Base-by-base conservation (phyloP, 1,140 invertebrate genomes). In the Radopholus similis region DNA sequence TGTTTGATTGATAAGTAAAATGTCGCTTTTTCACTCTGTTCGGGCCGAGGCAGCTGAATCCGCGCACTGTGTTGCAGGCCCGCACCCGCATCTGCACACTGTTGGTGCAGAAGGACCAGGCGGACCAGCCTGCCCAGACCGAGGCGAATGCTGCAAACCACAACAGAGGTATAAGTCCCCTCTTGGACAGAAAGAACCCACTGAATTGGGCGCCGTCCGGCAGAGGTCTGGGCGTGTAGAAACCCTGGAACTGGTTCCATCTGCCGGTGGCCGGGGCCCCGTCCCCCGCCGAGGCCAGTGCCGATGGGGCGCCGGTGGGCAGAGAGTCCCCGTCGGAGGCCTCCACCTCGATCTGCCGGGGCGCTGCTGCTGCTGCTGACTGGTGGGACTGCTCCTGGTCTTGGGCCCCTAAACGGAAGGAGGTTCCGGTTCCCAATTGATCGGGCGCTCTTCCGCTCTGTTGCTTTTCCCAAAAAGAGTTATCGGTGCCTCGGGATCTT, bases 31-130 rank as follows among this genome's bases (percentile, higher is more conserved):
- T 8, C 15, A 73, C 71, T 44, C 68, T 28, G 54, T 81, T 82
- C 11, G 78, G 64, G 11, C 79, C 81, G 13, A 73, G 53, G 56
- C 79, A 81, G 26, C 71, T 75, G 63, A 82, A 81, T n/a, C 79
- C 79, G 18, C 76, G 63, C 38, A 81, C 78, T n/a, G 81, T 81
- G 54, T 82, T 82, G 56, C 80, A 82, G 5, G 77, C 78, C 15
- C 79, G 55, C 11, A 81, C 79, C 32, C 81, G 66, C 34, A 81
- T 77, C 26, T 79, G 78, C 13, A 72, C 65, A 35, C 70, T 68
- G 28, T 77, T 73, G 3, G 64, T 60, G 49, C 79, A 81, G 59
- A 82, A 83, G 1, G 76, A 79, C 79, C 79, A 81, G 2, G 80
- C 76, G 9, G 80, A 82, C 79, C 81, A 81, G 18, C 54, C 54